These are phyloP conservation scores for Nothocercus nigrocapillus DNA, from an alignment of 2,113 vertebrate genomes.

Conservation along the genomic window DNA sequence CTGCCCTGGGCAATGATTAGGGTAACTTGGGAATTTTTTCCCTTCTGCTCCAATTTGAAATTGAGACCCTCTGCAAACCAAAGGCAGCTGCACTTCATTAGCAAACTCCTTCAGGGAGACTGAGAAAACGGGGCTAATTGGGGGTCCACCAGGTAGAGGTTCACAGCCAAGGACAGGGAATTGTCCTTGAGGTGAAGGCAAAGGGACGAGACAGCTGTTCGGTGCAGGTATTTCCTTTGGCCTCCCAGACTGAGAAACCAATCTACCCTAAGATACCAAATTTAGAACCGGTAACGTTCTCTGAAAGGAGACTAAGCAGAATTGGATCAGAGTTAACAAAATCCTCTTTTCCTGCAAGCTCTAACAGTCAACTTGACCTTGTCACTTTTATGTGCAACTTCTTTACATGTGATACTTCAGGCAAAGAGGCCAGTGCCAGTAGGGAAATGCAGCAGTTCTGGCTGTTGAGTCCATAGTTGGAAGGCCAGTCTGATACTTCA, in stretches of 20 bases:
- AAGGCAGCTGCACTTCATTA: conserved; percentile 40
- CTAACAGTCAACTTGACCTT: conserved; percentile 52
- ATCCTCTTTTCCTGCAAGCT: conserved; percentile 29
- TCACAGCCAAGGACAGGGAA: neutral
- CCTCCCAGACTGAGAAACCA: conserved; percentile 19
- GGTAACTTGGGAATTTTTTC: neutral
- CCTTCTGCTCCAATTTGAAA: neutral
- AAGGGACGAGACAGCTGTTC: neutral
- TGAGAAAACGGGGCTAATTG: neutral
- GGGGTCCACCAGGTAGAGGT: neutral
- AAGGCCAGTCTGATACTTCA: neutral
- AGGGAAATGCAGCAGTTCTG: neutral
- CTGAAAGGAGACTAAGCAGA: neutral
- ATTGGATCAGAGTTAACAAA: neutral
- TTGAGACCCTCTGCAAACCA: conserved; percentile 25
- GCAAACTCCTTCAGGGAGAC: conserved; percentile 1
- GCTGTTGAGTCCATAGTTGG: neutral
- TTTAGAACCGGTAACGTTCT: neutral
- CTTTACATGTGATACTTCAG: neutral
- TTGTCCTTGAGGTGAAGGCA: neutral
- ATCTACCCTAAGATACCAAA: neutral
- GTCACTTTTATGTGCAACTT: neutral
- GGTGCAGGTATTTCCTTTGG: conserved; percentile 13
- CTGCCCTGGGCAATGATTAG: neutral
- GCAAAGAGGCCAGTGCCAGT: conserved; percentile 9